phyloP scores from a whole-genome alignment of 1,140 invertebrate genomes.

The Arctopsyche grandis region DNA sequence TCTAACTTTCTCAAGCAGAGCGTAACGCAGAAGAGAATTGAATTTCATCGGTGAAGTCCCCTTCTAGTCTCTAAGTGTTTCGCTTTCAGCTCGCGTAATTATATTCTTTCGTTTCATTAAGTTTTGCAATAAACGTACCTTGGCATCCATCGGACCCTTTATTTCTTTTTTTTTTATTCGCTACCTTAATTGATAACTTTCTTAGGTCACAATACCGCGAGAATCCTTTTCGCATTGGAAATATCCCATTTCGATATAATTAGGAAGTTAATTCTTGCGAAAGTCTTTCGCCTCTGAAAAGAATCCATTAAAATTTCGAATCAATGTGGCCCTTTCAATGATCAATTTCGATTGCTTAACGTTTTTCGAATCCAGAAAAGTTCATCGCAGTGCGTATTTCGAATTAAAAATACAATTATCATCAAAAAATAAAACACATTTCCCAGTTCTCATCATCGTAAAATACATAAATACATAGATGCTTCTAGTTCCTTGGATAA shows the following conservation, averaged over 20 bases:
- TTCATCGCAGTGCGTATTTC: too few relatives aligned
- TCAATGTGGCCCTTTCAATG: too few relatives aligned
- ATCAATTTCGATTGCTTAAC: too few relatives aligned
- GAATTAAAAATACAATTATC: too few relatives aligned
- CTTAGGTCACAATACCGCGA: neutral
- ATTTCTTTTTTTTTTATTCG: neutral
- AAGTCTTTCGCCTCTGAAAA: too few relatives aligned
- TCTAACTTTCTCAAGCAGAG: neutral
- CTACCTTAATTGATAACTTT: neutral
- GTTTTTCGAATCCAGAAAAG: too few relatives aligned
- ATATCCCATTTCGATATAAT: neutral
- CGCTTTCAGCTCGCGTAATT: constrained; percentile 28
- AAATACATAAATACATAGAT: too few relatives aligned
- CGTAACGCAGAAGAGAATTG: neutral
- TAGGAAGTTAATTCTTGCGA: too few relatives aligned
- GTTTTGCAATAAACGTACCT: constrained; percentile 27
- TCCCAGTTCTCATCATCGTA: too few relatives aligned
- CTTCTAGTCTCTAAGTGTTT: constrained; percentile 3
- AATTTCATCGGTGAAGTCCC: neutral
- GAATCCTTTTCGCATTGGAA: neutral
- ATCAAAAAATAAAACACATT: too few relatives aligned
- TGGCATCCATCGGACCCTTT: neutral
- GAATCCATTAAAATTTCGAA: too few relatives aligned
- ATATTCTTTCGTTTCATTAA: constrained; percentile 32
- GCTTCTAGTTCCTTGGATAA: too few relatives aligned